These are phyloP conservation scores for Salticus scenicus DNA, from an alignment of 2,888 invertebrate genomes.

Conservation along the genomic window DNA sequence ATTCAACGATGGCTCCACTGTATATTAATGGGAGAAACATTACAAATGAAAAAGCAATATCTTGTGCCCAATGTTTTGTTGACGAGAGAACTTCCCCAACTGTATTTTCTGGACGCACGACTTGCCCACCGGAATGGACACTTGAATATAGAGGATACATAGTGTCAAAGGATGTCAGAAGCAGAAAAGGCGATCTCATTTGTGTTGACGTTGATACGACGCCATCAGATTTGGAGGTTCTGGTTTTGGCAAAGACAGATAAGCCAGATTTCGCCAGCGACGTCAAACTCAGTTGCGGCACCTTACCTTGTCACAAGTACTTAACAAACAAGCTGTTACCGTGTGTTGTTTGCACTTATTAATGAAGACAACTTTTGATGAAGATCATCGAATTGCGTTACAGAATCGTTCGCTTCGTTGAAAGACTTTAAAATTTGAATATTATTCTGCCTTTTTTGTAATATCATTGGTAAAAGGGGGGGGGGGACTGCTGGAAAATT, in stretches of 20 bases:
- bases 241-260: conserved; percentile 13
- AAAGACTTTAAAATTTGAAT: too few species aligned
- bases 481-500: too few species aligned
- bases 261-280: conserved; percentile 32
- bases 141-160: conserved; percentile 52
- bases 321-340: conserved; percentile 29
- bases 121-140: conserved; percentile 50
- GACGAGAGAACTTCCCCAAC: conserved; percentile 37
- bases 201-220: conserved; percentile 36
- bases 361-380: too few species aligned
- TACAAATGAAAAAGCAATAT: not conserved
- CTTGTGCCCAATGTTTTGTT: conserved; percentile 37
- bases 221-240: not conserved
- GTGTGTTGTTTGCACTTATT: conserved; percentile 59
- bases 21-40: conserved; percentile 21
- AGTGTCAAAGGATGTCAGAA: conserved; percentile 36
- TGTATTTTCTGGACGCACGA: conserved; percentile 21
- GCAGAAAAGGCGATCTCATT: conserved; percentile 42
- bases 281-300: conserved; percentile 43
- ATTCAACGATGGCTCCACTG: conserved; percentile 40
- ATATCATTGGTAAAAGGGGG: too few species aligned
- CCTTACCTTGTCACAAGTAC: conserved; percentile 32
- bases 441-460: too few species aligned
- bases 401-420: too few species aligned
- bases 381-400: too few species aligned